phyloP scores from a whole-genome alignment of 2,113 vertebrate species.

The Lepus timidus region DNA sequence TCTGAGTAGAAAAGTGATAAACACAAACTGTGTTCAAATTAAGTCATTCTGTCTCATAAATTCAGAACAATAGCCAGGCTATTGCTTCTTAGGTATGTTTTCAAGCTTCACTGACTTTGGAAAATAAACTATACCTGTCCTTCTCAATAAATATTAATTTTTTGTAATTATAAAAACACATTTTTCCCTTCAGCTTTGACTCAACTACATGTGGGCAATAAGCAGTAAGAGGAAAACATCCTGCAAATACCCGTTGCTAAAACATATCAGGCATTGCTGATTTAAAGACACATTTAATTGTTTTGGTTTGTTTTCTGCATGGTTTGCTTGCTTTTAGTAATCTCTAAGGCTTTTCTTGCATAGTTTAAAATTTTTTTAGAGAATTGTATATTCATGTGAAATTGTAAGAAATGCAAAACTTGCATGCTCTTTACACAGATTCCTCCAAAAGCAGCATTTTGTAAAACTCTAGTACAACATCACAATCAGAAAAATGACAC shows the following conservation, averaged over 20 bases:
- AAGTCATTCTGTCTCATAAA: conserved; percentile 26
- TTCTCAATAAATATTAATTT: conserved; percentile 53
- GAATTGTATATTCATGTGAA: background rate
- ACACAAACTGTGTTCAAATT: background rate
- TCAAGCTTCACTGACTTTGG: background rate
- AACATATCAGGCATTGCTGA: background rate
- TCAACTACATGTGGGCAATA: background rate
- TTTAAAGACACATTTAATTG: background rate
- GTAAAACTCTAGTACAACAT: background rate
- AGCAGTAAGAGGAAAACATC: conserved; percentile 2
- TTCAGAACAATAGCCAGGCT: background rate
- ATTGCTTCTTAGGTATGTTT: background rate
- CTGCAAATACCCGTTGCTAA: background rate
- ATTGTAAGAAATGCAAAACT: background rate
- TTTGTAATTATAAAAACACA: background rate
- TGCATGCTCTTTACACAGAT: background rate
- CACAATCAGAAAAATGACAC: background rate
- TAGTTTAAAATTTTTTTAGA: background rate
- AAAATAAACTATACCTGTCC: conserved; percentile 3
- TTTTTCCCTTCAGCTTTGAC: conserved; percentile 15
- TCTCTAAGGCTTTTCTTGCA: background rate
- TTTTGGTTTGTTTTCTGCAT: background rate
- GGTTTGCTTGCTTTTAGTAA: background rate
- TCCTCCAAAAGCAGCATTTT: background rate
- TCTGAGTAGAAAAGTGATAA: conserved; percentile 13